Conservation (phyloP, 2,113 vertebrate species). For the Pelusios castaneus region DNA sequence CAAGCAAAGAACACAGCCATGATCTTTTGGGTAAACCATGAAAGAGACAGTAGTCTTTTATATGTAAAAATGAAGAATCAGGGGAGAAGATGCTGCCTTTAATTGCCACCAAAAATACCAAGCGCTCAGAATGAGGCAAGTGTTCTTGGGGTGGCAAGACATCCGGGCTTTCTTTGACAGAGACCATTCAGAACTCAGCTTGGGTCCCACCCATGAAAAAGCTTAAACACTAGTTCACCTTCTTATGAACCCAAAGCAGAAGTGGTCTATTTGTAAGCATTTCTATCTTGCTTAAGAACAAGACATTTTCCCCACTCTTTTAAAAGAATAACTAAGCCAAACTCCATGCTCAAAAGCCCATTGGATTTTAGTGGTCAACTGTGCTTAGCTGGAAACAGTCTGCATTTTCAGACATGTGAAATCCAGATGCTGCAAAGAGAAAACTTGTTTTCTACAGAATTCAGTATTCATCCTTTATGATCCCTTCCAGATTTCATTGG, state of each 20-base stretch:
- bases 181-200: background rate
- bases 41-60: background rate
- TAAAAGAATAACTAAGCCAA: background rate
- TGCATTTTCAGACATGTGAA: background rate
- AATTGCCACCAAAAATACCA: background rate
- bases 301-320: background rate
- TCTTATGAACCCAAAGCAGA: rapidly evolving
- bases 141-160: background rate
- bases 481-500: background rate
- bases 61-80: background rate
- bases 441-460: background rate
- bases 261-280: rapidly evolving
- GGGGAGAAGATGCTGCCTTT: background rate
- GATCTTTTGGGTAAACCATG: background rate
- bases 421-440: background rate
- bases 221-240: background rate
- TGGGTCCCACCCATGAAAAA: background rate
- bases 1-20: background rate
- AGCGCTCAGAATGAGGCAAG: background rate
- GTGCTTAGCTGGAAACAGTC: rapidly evolving
- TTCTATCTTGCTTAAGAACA: rapidly evolving
- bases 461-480: background rate
- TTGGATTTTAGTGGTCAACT: background rate
- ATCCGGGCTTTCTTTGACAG: background rate
- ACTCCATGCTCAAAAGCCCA: background rate